Evolutionary conservation across 2,797 vertebrate species (phyloP).

Genomic region (Urophycis tenuis): DNA sequence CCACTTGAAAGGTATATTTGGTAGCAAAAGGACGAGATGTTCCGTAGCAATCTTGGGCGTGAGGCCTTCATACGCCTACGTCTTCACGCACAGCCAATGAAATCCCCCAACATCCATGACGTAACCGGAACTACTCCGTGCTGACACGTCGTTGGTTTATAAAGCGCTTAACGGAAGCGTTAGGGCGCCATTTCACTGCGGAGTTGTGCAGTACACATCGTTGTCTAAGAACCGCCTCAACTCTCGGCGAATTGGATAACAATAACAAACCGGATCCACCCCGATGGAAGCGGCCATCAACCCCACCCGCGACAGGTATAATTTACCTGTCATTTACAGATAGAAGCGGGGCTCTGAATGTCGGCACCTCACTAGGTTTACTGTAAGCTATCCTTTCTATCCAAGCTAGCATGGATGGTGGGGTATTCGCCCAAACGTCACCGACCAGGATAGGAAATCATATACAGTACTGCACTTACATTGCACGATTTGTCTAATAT

Average conservation of each 20-base stretch:
- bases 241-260: conserved; percentile 38
- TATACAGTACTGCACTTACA: background rate
- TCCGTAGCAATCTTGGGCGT: background rate
- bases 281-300: conserved; percentile 72
- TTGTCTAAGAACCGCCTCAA: conserved; percentile 23
- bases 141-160: conserved; percentile 69
- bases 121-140: conserved; percentile 43
- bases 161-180: conserved; percentile 75
- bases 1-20: background rate
- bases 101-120: background rate
- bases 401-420: background rate
- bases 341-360: background rate
- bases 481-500: background rate
- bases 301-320: conserved; percentile 74
- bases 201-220: conserved; percentile 40
- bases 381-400: background rate
- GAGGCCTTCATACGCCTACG: background rate
- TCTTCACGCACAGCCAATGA: conserved; percentile 44
- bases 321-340: background rate
- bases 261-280: conserved; percentile 61
- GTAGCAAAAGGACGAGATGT: conserved; percentile 31
- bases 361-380: background rate
- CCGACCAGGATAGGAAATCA: background rate
- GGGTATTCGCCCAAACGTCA: background rate
- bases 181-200: conserved; percentile 86